phyloP scores from a whole-genome alignment of 2,888 invertebrate genomes.

The Drosophila kuntzei region DNA sequence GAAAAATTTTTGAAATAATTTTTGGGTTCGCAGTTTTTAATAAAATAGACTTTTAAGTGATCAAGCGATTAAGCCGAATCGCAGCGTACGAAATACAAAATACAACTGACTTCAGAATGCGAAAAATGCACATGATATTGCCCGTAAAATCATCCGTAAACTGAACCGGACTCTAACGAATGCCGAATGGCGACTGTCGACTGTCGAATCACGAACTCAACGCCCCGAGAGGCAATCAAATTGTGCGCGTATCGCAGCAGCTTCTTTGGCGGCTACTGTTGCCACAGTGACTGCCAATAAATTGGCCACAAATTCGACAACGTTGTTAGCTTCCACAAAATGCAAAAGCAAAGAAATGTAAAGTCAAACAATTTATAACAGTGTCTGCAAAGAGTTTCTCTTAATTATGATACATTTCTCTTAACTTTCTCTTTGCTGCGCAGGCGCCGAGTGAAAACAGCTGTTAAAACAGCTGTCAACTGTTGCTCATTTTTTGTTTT shows the following conservation, averaged over 20 bases:
- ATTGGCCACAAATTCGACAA: slow-evolving; percentile 32
- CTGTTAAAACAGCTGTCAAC: slow-evolving; percentile 52
- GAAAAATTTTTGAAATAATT: background rate
- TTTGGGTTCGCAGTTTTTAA: background rate
- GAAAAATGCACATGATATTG: slow-evolving; percentile 41
- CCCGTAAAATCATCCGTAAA: background rate
- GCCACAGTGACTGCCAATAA: slow-evolving; percentile 19
- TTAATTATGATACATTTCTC: slow-evolving; percentile 49
- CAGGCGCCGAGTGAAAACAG: slow-evolving; percentile 60
- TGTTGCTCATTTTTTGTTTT: slow-evolving; percentile 50
- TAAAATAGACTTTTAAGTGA: slow-evolving; percentile 6
- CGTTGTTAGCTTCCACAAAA: slow-evolving; percentile 60
- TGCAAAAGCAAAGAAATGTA: slow-evolving; percentile 11
- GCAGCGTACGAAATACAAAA: slow-evolving; percentile 61
- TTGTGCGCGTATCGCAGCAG: slow-evolving; percentile 53
- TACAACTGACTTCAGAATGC: slow-evolving; percentile 59
- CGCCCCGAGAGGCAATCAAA: slow-evolving; percentile 58
- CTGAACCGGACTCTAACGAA: slow-evolving; percentile 19
- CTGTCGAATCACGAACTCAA: slow-evolving; percentile 32
- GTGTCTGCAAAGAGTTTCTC: slow-evolving; percentile 42
- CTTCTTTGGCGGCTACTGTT: slow-evolving; percentile 53
- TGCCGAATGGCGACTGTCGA: slow-evolving; percentile 18
- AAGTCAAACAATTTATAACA: slow-evolving; percentile 30
- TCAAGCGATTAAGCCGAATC: slow-evolving; percentile 43
- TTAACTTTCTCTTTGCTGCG: slow-evolving; percentile 49